A percentile compares a stretch with the other conserved stretches of the same genome.
Conservation (phyloP, 2,888 invertebrate species). For the Cantharis nigra region DNA sequence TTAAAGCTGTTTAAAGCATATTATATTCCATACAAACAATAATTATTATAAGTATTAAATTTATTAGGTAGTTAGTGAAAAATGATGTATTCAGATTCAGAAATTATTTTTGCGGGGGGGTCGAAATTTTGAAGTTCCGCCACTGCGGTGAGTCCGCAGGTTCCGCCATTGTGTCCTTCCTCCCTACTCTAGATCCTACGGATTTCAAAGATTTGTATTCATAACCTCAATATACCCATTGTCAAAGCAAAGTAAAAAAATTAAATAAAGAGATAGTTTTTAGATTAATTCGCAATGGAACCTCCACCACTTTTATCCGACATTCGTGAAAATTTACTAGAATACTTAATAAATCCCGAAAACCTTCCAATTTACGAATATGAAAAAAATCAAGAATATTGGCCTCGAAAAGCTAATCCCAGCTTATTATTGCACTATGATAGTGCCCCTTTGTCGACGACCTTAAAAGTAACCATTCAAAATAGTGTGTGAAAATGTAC, state of each 20-base stretch:
- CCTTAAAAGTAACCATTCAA: slow-evolving; percentile 55
- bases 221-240: neutral
- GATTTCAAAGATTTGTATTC: no score
- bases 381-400: slow-evolving; percentile 70
- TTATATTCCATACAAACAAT: no score
- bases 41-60: no score
- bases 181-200: no score
- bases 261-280: neutral
- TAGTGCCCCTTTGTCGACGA: slow-evolving; percentile 58
- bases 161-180: no score
- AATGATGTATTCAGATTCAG: no score
- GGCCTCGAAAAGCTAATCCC: slow-evolving; percentile 62
- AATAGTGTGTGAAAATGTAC: slow-evolving; percentile 4
- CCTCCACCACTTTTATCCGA: slow-evolving; percentile 69
- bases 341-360: slow-evolving; percentile 70
- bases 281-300: neutral
- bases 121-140: no score
- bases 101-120: no score
- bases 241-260: neutral
- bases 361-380: slow-evolving; percentile 74
- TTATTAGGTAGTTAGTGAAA: no score
- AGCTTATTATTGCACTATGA: slow-evolving; percentile 60
- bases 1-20: no score
- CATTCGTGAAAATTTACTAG: slow-evolving; percentile 66
- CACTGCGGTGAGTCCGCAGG: no score